Base-by-base conservation (phyloP, 2,797 vertebrate species). In the Pangasius krempfi region DNA sequence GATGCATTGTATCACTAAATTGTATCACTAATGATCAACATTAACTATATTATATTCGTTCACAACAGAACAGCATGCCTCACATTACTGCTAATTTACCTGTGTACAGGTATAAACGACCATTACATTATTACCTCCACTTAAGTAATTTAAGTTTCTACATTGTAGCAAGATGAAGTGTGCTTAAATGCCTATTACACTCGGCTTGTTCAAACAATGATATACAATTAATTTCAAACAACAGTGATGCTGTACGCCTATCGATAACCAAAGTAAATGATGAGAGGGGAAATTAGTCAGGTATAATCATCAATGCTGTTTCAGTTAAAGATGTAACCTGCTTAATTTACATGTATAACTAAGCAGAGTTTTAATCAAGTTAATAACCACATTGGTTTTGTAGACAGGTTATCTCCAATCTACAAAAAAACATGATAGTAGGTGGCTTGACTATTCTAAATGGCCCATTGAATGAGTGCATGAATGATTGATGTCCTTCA, bases 1-100 rank as follows among this genome's bases (percentile, higher is more conserved):
- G 58, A 40, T 30, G 33, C 8, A 66, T 22, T 78, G 27, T 16
- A 37, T 50, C 40, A 22, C 50, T 58, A 75, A 88, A 37, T 44
- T 44, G 40, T 44, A 44, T 44, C 40, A 44, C 40, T 44, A 85
- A 37, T 68, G 33, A 56, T 78, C 87, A 85, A 85, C 33, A 79
- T 56, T 27, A 37, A 40, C 58, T 64, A 9, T 60, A 50, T 66
- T 56, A 62, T 79, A 68, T 85, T 56, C 8, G 0, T 8, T n/a
- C 14, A 68, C 14, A 33, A 68, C 2, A 68, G 27, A 68, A 50
- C 3, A 30, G 44, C 16, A 30, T 44, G 8, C 5, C 25, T 64
- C 13, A 47, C 9, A 8, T n/a, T 47, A 64, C 12, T 83, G 78
- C 1, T 76, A 79, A 79, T 54, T 79, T 56, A 54, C 2, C 20